These are phyloP conservation scores for Drosophila pseudotakahashii DNA, from an alignment of 2,888 invertebrate genomes.

Conservation along the genomic window DNA sequence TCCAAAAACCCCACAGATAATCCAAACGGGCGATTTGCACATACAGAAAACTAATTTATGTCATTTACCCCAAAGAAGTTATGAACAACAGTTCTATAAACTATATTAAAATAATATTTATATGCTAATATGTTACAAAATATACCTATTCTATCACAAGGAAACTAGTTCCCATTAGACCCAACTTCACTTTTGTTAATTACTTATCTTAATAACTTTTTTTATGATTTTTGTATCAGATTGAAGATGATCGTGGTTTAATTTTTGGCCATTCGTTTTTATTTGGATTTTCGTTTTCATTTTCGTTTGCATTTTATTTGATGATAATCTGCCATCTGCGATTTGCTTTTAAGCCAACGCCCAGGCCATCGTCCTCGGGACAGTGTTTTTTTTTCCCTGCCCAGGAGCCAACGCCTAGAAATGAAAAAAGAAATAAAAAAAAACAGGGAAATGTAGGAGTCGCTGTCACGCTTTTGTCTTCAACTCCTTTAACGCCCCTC, in stretches of 20 bases:
- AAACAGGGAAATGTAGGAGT: slow-evolving; percentile 44
- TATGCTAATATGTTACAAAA: too few relatives aligned
- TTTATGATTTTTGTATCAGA: background rate
- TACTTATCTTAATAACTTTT: background rate
- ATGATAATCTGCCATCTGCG: slow-evolving; percentile 71
- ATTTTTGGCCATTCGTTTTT: slow-evolving; percentile 24
- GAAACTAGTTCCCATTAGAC: background rate
- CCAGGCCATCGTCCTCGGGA: slow-evolving; percentile 23
- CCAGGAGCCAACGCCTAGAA: slow-evolving; percentile 67
- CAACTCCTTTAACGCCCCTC: slow-evolving; percentile 21
- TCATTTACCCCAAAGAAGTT: background rate
- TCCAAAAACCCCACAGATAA: background rate
- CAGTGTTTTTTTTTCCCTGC: slow-evolving; percentile 21
- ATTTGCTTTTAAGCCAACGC: slow-evolving; percentile 67
- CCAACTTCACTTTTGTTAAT: background rate
- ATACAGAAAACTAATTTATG: background rate
- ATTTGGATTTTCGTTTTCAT: slow-evolving; percentile 52
- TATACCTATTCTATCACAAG: too few relatives aligned
- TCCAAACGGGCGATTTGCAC: background rate
- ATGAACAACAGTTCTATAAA: background rate
- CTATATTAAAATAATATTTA: too few relatives aligned
- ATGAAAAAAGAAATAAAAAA: slow-evolving; percentile 34
- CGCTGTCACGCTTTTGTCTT: slow-evolving; percentile 48
- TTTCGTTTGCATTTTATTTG: slow-evolving; percentile 53
- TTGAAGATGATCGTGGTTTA: slow-evolving; percentile 1